These are phyloP conservation scores for Dicentrarchus labrax DNA, from an alignment of 2,113 vertebrate genomes.

Conservation along the genomic window DNA sequence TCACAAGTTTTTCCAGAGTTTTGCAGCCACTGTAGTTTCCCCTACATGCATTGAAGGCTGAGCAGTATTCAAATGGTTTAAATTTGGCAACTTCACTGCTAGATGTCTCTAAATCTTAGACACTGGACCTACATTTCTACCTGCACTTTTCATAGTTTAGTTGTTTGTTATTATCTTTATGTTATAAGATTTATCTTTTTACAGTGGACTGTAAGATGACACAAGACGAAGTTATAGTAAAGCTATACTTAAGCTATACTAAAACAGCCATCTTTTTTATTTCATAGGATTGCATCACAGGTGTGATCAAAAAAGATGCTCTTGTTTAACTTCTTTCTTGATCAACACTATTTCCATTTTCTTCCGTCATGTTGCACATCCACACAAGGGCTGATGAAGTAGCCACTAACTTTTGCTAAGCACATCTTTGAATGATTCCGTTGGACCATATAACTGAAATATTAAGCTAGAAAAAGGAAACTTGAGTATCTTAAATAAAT, in stretches of 20 bases:
- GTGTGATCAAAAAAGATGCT: slow-evolving; percentile 35
- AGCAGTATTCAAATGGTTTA: too few species aligned
- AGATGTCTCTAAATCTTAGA: too few species aligned
- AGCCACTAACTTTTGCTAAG: slow-evolving; percentile 27
- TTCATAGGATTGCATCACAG: slow-evolving; percentile 61
- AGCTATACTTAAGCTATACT: slow-evolving; percentile 1
- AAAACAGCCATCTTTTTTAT: slow-evolving; percentile 35
- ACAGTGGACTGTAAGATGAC: neutral
- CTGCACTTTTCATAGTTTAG: neutral
- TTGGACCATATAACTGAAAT: slow-evolving; percentile 44
- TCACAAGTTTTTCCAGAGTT: too few species aligned
- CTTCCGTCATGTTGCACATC: slow-evolving; percentile 50
- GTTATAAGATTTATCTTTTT: neutral
- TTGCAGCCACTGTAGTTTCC: too few species aligned
- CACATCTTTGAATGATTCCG: slow-evolving; percentile 54
- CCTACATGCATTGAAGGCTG: too few species aligned
- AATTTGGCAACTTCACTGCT: too few species aligned
- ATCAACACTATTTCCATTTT: slow-evolving; percentile 54
- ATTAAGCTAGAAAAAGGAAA: slow-evolving; percentile 67
- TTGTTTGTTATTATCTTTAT: neutral
- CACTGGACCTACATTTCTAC: neutral
- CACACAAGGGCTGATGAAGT: slow-evolving; percentile 35
- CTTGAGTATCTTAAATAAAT: slow-evolving; percentile 72
- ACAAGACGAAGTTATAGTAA: neutral
- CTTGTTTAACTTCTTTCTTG: slow-evolving; percentile 45